Percentiles rank a stretch among this genome's conserved stretches.
Conservation (phyloP, 2,888 invertebrate species). For the Dendrolimus pini region DNA sequence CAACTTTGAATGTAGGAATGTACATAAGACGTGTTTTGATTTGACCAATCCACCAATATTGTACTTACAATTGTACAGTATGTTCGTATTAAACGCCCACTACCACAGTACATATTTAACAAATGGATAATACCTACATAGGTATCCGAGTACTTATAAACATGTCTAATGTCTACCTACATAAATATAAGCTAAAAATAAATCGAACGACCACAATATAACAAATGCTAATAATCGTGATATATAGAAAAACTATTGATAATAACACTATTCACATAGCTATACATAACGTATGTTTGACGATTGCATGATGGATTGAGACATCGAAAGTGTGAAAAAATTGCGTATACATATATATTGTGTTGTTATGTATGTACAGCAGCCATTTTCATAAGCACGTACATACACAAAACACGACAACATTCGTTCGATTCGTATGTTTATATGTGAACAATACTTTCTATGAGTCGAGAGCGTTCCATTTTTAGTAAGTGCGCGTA, state of each 20-base stretch:
- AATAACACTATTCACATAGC: neutral
- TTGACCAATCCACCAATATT: no score
- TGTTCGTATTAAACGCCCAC: neutral
- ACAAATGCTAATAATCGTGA: neutral
- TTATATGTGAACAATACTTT: slow-evolving; percentile 49
- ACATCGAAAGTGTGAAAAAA: neutral
- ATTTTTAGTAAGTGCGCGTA: slow-evolving; percentile 57
- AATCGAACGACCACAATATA: neutral
- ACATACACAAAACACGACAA: slow-evolving; percentile 24
- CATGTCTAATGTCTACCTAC: neutral
- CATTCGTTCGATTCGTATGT: slow-evolving; percentile 38
- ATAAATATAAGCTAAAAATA: neutral
- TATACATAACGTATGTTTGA: neutral
- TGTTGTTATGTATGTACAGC: slow-evolving; percentile 13
- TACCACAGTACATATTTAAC: no score
- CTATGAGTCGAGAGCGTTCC: slow-evolving; percentile 60
- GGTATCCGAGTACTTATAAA: neutral
- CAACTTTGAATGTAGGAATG: no score
- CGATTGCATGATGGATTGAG: slow-evolving; percentile 1
- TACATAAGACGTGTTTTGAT: no score
- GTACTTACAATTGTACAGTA: no score
- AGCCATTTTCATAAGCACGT: slow-evolving; percentile 38
- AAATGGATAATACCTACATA: no score
- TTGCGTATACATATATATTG: slow-evolving; percentile 13
- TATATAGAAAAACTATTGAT: neutral